Evolutionary conservation across 2,797 vertebrate species (phyloP), one percentile per base, ranked within the genome.

Genomic region (Trachurus trachurus): DNA sequence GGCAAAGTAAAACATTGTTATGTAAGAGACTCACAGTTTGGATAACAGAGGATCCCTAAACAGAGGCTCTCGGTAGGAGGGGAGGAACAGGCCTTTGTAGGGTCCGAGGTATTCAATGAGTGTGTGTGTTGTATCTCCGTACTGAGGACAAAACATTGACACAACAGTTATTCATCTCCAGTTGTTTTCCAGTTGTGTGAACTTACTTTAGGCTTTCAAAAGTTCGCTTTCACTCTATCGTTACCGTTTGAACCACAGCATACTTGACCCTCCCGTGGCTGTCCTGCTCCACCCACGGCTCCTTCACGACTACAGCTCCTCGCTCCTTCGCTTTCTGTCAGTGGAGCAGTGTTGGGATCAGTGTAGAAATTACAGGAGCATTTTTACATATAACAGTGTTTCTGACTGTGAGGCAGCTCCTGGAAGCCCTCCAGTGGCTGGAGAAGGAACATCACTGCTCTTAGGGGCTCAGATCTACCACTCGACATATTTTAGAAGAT

Each of bases 201-300:
- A 10, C 72, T 63, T 71, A 22, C 40, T 12, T 5, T 26, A 21
- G 44, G 39, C 37, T 73, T 67, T 72, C 6, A 9, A 42, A 40
- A 3, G 53, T 73, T 60, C 62, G 21, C n/a, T n/a, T n/a, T 74
- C 66, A 31, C 5, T 66, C 73, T 74, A 76, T 57, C 90, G 56
- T 89, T 89, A 96, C 96, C 74, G 96, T 96, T 89, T 96, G 95
- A 60, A 97, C 45, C 67, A 96, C 87, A 2, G 96, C 95, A 21
- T 89, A 96, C 87, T 96, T 97, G 71, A 96, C 94, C 90, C 82
- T 95, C 44, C 96, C 96, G 0, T 92, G 54, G 65, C 64, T 73
- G 88, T 97, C 96, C 88, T 96, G 89, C 88, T 97, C 96, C 86
- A 95, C 92, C 96, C 96, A 97, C 21, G 96, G 96, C 67, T 95